Percentiles rank a stretch among this genome's conserved stretches.
These are phyloP conservation scores for Amiota minor DNA, from an alignment of 2,888 invertebrate species.

Conservation along the genomic window DNA sequence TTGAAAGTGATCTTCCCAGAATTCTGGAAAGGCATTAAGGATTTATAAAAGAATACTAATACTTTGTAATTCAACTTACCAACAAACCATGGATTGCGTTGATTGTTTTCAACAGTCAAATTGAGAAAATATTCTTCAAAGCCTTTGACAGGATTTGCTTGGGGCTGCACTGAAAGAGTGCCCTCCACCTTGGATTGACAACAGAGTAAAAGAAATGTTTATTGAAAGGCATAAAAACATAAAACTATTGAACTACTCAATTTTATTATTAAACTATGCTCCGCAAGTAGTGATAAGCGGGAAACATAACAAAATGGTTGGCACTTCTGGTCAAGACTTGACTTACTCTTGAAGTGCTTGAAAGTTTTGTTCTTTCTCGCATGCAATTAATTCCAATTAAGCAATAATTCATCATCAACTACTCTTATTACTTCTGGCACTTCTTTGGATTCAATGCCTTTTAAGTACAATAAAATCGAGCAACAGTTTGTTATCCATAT, in stretches of 20 bases:
- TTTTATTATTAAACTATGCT: slow-evolving; percentile 9
- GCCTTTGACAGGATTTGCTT: slow-evolving; percentile 90
- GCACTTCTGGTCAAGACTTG: background rate
- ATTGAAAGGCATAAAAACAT: background rate
- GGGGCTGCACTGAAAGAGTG: slow-evolving; percentile 95
- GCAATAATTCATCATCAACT: slow-evolving; percentile 61
- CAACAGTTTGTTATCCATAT: background rate
- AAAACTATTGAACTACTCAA: slow-evolving; percentile 4
- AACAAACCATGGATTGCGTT: slow-evolving; percentile 95
- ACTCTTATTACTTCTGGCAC: too few species aligned
- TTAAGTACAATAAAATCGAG: background rate
- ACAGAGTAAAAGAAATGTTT: background rate
- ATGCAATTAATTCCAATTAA: slow-evolving; percentile 67
- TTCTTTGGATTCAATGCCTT: too few species aligned
- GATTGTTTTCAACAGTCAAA: slow-evolving; percentile 88
- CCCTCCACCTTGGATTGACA: slow-evolving; percentile 80
- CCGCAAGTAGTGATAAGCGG: slow-evolving; percentile 16
- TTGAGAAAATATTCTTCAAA: slow-evolving; percentile 91
- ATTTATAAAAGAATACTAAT: background rate
- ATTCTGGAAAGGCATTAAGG: slow-evolving; percentile 78
- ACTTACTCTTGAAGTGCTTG: background rate
- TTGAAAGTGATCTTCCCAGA: slow-evolving; percentile 95
- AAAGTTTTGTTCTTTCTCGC: slow-evolving; percentile 7
- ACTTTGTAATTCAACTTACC: slow-evolving; percentile 77
- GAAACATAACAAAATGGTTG: background rate